Percentiles rank a stretch among this genome's conserved stretches.
These are phyloP conservation scores for Acleris sparsana DNA, from an alignment of 2,888 invertebrate species.

Conservation along the genomic window DNA sequence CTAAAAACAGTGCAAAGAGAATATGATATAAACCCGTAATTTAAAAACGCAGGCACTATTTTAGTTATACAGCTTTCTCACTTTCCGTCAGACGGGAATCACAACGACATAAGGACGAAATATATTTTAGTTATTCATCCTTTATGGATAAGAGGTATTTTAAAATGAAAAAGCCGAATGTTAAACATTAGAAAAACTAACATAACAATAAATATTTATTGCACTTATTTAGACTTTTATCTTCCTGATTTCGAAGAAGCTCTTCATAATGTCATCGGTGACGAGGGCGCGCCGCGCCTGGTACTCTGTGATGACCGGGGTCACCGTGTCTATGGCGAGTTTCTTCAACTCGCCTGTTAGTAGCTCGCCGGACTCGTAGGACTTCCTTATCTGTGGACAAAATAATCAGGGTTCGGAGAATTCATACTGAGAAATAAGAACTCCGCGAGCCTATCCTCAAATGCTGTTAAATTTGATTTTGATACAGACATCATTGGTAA, in stretches of 20 bases:
- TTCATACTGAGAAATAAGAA: too few species aligned
- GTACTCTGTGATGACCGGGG: conserved; percentile 90
- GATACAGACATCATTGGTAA: too few species aligned
- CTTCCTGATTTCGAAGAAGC: conserved; percentile 93
- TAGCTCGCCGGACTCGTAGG: conserved; percentile 93
- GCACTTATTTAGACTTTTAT: conserved; percentile 78
- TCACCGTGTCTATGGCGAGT: conserved; percentile 88
- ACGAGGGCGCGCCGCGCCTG: conserved; percentile 90
- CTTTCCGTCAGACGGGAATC: too few species aligned
- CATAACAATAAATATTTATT: conserved; percentile 22
- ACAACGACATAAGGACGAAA: too few species aligned
- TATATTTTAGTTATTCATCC: too few species aligned
- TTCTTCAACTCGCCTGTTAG: conserved; percentile 98
- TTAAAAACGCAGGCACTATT: too few species aligned
- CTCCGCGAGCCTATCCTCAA: too few species aligned
- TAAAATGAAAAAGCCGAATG: neutral
- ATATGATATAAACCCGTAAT: too few species aligned
- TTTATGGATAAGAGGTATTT: neutral
- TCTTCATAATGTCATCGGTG: conserved; percentile 92
- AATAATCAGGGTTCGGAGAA: too few species aligned
- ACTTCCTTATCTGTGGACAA: conserved; percentile 85
- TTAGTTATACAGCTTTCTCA: too few species aligned
- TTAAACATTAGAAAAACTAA: neutral
- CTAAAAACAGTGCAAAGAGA: too few species aligned
- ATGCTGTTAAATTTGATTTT: too few species aligned